Conservation (phyloP, 2,113 vertebrate genomes). For the Ammodytes marinus region DNA sequence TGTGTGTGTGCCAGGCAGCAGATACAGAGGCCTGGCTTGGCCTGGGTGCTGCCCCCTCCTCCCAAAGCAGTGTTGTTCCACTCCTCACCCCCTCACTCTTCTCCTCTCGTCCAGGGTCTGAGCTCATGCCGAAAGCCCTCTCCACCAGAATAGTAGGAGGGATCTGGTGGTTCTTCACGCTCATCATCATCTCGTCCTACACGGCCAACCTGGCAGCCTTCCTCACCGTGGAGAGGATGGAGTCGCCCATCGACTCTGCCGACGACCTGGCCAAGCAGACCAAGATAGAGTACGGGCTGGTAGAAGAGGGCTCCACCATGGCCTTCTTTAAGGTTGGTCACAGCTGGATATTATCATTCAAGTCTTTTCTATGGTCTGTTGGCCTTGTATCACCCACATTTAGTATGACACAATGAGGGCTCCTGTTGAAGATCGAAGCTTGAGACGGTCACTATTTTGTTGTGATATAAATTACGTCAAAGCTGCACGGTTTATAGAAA, state of each 20-base stretch:
- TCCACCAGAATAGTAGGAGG: slow-evolving; percentile 99
- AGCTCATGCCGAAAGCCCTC: slow-evolving; percentile 99
- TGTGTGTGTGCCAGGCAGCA: slow-evolving; percentile 47
- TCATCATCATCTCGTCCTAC: slow-evolving; percentile 99
- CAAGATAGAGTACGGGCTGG: slow-evolving; percentile 97
- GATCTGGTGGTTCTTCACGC: slow-evolving; percentile 99
- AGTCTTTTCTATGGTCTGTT: background rate
- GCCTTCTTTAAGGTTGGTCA: slow-evolving; percentile 95
- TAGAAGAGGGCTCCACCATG: slow-evolving; percentile 97
- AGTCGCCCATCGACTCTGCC: slow-evolving; percentile 97
- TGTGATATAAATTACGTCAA: background rate
- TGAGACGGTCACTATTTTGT: background rate
- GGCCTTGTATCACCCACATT: background rate
- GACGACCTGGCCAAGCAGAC: slow-evolving; percentile 99
- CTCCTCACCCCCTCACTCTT: slow-evolving; percentile 79
- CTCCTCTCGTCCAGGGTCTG: slow-evolving; percentile 95
- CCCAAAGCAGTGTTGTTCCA: slow-evolving; percentile 9
- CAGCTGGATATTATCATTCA: background rate
- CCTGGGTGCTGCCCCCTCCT: slow-evolving; percentile 57
- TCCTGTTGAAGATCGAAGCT: too few relatives aligned
- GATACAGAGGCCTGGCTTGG: slow-evolving; percentile 47
- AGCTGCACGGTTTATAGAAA: background rate
- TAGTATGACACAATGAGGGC: too few relatives aligned
- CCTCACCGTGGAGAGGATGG: slow-evolving; percentile 99
- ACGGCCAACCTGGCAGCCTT: slow-evolving; percentile 99